Evolutionary conservation across 2,888 invertebrate species (phyloP).

Genomic region (Prosopocoilus inquinatus): DNA sequence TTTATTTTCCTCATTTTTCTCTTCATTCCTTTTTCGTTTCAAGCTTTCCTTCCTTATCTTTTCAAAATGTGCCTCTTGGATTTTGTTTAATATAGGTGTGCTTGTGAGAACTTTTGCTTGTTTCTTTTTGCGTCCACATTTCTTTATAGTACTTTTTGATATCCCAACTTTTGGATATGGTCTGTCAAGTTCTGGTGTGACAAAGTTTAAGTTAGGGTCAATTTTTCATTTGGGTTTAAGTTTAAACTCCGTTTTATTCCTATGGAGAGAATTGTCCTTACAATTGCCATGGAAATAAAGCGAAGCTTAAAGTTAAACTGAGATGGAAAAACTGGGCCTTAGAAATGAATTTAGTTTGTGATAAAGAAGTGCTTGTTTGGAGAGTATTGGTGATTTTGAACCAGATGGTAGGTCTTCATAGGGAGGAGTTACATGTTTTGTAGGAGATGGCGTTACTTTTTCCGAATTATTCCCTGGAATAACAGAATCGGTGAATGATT

Average conservation of each 20-base stretch:
- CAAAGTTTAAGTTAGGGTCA: conserved; percentile 1
- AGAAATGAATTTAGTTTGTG: neutral
- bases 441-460: too few species aligned
- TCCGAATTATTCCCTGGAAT: neutral
- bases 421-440: too few species aligned
- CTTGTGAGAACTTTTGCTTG: neutral
- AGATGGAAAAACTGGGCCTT: too few species aligned
- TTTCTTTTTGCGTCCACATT: neutral
- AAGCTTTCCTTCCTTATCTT: neutral
- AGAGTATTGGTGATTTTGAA: too few species aligned
- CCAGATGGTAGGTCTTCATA: too few species aligned
- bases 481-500: too few species aligned
- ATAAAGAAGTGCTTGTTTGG: too few species aligned
- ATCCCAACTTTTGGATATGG: conserved; percentile 1
- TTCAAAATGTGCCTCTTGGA: conserved; percentile 1
- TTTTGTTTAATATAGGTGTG: neutral
- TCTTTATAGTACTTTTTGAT: neutral
- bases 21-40: neutral
- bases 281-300: too few species aligned
- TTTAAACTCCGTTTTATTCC: too few species aligned
- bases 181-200: neutral
- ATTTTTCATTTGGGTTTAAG: too few species aligned
- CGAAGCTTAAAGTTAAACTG: too few species aligned
- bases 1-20: neutral
- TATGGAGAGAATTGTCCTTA: too few species aligned